These are phyloP conservation scores for Microplitis demolitor DNA, from an alignment of 1,140 invertebrate species.

Conservation along the genomic window DNA sequence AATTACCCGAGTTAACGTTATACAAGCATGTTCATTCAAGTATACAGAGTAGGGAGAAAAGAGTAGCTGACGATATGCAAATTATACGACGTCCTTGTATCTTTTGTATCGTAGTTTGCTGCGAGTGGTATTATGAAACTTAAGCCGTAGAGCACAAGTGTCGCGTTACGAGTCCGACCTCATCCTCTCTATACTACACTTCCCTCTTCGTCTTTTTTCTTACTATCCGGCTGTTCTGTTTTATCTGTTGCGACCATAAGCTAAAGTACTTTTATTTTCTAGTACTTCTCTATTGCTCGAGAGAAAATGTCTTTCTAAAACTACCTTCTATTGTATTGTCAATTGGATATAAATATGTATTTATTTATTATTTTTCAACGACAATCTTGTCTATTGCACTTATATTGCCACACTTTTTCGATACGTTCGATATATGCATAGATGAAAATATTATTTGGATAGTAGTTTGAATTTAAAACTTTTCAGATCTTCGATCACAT, in stretches of 20 bases:
- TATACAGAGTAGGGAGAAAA: background rate
- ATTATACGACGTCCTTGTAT: conserved; percentile 44
- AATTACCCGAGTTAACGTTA: conserved; percentile 5
- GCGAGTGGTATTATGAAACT: conserved; percentile 53
- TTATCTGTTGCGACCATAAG: conserved; percentile 5
- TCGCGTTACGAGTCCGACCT: conserved; percentile 45
- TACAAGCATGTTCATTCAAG: conserved; percentile 14
- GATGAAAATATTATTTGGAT: too few species aligned
- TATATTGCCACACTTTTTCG: too few species aligned
- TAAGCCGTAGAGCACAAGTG: conserved; percentile 54
- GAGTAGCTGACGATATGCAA: conserved; percentile 47
- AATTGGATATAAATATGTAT: too few species aligned
- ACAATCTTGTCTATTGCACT: too few species aligned
- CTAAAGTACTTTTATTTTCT: background rate
- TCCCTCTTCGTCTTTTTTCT: background rate
- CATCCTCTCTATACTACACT: background rate
- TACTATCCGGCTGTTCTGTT: background rate
- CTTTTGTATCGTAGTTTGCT: conserved; percentile 44
- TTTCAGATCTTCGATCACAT: too few species aligned
- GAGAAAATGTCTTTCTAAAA: too few species aligned
- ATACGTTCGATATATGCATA: too few species aligned
- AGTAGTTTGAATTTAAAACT: too few species aligned
- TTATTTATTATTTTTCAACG: too few species aligned
- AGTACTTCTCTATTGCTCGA: too few species aligned
- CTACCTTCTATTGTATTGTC: too few species aligned